A percentile compares a stretch with the other conserved stretches of the same genome.
Evolutionary conservation across 2,797 vertebrate species (phyloP).

Genomic region (Catharus ustulatus): DNA sequence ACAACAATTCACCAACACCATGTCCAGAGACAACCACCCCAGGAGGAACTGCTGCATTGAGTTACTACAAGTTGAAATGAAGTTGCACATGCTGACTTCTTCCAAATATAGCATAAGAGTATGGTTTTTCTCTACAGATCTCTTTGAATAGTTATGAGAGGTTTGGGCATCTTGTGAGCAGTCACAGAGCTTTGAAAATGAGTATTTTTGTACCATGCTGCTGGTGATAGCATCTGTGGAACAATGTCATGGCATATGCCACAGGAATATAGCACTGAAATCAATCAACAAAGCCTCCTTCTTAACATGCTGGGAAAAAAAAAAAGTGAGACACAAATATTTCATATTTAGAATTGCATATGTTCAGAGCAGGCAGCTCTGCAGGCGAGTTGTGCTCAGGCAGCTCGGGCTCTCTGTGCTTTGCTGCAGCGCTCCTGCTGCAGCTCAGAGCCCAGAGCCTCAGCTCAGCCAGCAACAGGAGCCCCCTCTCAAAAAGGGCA

Average conservation of each 20-base stretch:
- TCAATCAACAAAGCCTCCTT: neutral
- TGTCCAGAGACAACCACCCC: neutral
- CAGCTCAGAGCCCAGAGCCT: neutral
- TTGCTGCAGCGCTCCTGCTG: neutral
- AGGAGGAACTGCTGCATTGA: neutral
- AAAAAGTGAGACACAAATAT: neutral
- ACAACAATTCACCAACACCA: neutral
- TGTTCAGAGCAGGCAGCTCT: neutral
- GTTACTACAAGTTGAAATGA: neutral
- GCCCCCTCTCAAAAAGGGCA: neutral
- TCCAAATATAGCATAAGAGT: neutral
- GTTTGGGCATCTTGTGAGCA: conserved; percentile 20
- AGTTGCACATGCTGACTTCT: neutral
- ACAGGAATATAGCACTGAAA: conserved; percentile 24
- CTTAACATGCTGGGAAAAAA: neutral
- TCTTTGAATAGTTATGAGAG: conserved; percentile 13
- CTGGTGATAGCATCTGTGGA: conserved; percentile 46
- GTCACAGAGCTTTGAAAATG: neutral
- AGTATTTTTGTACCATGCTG: conserved; percentile 7
- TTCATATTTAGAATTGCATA: neutral
- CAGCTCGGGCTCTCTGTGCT: neutral
- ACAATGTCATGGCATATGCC: conserved; percentile 40
- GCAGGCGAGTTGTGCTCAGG: neutral
- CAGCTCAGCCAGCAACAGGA: neutral
- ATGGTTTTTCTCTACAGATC: neutral